Base-by-base conservation (phyloP, 2,113 vertebrate genomes). In the Myiozetetes cayanensis region DNA sequence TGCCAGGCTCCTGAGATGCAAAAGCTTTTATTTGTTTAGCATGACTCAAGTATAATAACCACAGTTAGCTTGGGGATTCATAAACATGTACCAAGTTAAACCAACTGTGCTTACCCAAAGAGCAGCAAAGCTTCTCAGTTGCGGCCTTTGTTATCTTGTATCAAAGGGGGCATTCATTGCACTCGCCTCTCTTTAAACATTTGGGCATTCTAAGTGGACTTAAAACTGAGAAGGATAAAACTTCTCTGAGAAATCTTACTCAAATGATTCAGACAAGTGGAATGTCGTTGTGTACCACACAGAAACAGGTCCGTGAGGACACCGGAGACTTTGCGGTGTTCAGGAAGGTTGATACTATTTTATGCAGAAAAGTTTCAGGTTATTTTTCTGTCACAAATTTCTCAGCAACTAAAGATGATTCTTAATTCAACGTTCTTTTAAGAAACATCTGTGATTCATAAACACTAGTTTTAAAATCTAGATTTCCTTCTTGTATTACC, bases 121-220 rank as follows among this genome's bases (percentile, higher is more conserved):
- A 81, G 84, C 75, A 80, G 82, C 87, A 94, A 95, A 96, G 94
- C 92, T 93, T 49, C 94, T 96, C 96, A 95, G 89, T 78, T 95
- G 83, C 3, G 2, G 63, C 72, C 96, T 96, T 96, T 97, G 90
- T 96, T 96, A 91, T 96, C 94, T 90, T 88, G 43, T 84, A 80
- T 97, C 94, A 97, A 97, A 97, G 96, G 85, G 75, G 37, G 78
- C 96, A 96, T 97, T 97, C 93, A 94, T 96, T 89, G 85, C 82
- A 76, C 59, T 94, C 5, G 66, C 93, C 85, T 91, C 87, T 89
- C 87, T 72, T 96, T 67, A 87, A 97, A 94, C 86, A 95, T 96
- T 96, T 95, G 92, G 81, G 87, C 70, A 30, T 81, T 96, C 1
- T 85, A 95, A 97, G 84, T 85, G 87, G 96, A 90, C 93, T 95